phyloP scores from a whole-genome alignment of 2,888 invertebrate species.

The Alsophila aescularia region DNA sequence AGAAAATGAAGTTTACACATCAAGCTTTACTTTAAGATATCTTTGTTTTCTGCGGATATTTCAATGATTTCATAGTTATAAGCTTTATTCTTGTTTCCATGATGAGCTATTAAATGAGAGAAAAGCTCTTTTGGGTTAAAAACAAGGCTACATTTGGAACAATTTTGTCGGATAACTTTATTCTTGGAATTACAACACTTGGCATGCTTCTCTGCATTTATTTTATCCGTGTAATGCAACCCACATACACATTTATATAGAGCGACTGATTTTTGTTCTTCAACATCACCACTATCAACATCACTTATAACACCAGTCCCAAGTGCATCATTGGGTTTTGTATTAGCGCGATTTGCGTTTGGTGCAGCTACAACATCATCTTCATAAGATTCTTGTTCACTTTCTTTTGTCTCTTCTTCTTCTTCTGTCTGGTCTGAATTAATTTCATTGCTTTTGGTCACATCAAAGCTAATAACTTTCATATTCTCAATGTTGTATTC shows the following conservation, averaged over 20 bases:
- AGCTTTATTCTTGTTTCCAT: constrained; percentile 54
- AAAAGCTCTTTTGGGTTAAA: constrained; percentile 65
- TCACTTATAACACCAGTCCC: constrained; percentile 11
- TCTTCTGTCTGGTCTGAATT: background rate
- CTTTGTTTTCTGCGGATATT: constrained; percentile 27
- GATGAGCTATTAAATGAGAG: constrained; percentile 63
- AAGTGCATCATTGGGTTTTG: constrained; percentile 8
- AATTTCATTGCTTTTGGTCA: background rate
- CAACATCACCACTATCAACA: constrained; percentile 15
- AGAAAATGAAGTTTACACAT: too few relatives aligned
- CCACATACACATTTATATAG: constrained; percentile 67
- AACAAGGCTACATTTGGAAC: constrained; percentile 63
- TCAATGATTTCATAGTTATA: constrained; percentile 54
- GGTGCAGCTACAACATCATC: background rate
- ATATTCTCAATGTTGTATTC: constrained; percentile 57
- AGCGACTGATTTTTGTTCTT: constrained; percentile 35
- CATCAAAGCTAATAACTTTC: constrained; percentile 48
- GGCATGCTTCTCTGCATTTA: constrained; percentile 50
- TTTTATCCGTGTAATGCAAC: constrained; percentile 58
- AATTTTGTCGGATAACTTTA: constrained; percentile 55
- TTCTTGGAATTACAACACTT: constrained; percentile 47
- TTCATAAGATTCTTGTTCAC: background rate
- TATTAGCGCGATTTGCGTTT: background rate
- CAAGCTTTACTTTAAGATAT: background rate
- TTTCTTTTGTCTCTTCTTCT: background rate